Evolutionary conservation across 1,140 invertebrate species (phyloP).

Genomic region (Hyphantria cunea): DNA sequence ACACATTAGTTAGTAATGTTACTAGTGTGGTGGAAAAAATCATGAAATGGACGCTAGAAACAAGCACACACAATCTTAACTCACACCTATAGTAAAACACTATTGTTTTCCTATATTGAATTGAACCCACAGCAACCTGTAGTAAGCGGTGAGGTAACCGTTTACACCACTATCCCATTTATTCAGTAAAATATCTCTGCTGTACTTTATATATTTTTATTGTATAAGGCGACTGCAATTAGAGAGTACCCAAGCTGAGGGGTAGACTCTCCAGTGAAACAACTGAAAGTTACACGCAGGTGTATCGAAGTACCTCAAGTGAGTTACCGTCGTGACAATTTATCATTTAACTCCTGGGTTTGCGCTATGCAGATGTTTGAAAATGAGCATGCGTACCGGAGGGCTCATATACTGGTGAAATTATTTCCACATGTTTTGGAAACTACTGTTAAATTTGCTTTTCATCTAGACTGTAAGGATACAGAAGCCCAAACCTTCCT

Average conservation of each 20-base stretch:
- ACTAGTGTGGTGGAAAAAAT: too few relatives aligned
- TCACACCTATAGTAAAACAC: too few relatives aligned
- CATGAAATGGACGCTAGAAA: too few relatives aligned
- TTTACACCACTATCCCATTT: neutral
- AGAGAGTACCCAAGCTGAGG: neutral
- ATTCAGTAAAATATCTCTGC: too few relatives aligned
- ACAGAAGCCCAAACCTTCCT: too few relatives aligned
- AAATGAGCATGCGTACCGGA: neutral
- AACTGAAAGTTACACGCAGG: conserved; percentile 1
- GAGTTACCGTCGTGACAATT: neutral
- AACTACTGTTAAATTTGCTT: neutral
- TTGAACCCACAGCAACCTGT: too few relatives aligned
- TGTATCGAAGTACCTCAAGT: neutral
- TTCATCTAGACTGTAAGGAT: too few relatives aligned
- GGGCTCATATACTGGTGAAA: neutral
- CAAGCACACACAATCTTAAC: too few relatives aligned
- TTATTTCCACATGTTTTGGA: neutral
- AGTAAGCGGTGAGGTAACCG: neutral
- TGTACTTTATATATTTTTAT: neutral
- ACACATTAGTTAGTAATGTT: too few relatives aligned
- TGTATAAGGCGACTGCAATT: neutral
- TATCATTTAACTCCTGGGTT: neutral
- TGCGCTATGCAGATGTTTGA: neutral
- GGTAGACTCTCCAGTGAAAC: neutral
- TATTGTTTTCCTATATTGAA: too few relatives aligned